These are phyloP conservation scores for Andrena minutula DNA, from an alignment of 2,888 invertebrate species.

Conservation along the genomic window DNA sequence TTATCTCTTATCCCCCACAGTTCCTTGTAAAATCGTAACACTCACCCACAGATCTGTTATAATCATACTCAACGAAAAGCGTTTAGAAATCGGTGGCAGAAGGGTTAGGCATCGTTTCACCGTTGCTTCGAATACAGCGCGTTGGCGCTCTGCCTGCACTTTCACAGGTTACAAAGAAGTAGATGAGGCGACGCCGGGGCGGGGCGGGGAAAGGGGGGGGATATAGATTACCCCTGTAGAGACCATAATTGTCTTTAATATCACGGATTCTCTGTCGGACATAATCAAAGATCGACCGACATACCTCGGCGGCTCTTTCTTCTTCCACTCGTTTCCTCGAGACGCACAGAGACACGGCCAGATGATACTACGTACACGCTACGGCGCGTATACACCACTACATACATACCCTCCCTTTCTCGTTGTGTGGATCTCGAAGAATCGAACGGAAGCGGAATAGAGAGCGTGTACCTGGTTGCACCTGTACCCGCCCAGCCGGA, in stretches of 20 bases:
- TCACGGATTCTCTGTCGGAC: conserved; percentile 63
- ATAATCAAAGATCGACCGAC: conserved; percentile 72
- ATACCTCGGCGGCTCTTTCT: conserved; percentile 50
- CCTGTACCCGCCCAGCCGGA: conserved; percentile 73
- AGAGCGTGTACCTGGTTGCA: conserved; percentile 73
- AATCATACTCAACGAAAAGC: conserved; percentile 34
- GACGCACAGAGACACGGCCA: conserved; percentile 19
- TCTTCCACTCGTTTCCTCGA: background rate
- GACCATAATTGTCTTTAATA: conserved; percentile 70
- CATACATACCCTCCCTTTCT: conserved; percentile 10
- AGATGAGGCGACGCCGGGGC: conserved; percentile 3
- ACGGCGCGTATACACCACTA: background rate
- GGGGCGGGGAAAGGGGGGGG: background rate
- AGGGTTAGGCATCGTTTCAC: conserved; percentile 45
- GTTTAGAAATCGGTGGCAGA: conserved; percentile 51
- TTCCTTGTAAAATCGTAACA: too few species aligned
- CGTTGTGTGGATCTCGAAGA: conserved; percentile 44
- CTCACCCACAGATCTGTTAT: background rate
- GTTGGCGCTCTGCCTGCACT: conserved; percentile 31
- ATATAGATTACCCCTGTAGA: conserved; percentile 62
- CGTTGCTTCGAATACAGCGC: conserved; percentile 51
- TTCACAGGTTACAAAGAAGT: conserved; percentile 41
- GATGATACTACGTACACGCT: background rate
- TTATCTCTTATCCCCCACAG: background rate
- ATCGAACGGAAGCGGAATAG: conserved; percentile 69